Evolutionary conservation across 2,113 vertebrate genomes (phyloP), one percentile per base, ranked within the genome.

Genomic region (Forbesichthys papilliferus): DNA sequence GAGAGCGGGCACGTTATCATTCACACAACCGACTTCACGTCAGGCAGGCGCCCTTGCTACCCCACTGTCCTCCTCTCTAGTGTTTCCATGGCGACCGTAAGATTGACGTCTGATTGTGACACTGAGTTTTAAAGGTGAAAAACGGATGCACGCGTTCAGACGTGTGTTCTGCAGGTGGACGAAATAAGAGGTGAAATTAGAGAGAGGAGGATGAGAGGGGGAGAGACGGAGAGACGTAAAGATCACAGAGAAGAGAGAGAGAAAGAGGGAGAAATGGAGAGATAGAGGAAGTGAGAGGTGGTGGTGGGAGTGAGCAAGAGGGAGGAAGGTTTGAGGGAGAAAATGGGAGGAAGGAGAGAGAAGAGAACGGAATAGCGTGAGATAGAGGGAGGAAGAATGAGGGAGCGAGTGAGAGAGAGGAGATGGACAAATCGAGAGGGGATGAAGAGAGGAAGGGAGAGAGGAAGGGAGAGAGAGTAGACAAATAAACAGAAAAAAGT

Each of bases 101-200:
- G 36, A 34, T 34, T 27, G 11, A 58, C 3, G 11, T 34, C 1
- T 58, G 36, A 42, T 58, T 33, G 8, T 33, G 27, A 33, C 61
- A 61, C 10, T 14, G n/a, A 20, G 18, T 62, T 52, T 48, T 1
- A 49, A 12, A 5, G 27, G 48, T 64, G 36, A 13, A 46, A 47
- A 33, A 14, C 61, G 16, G 16, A 16, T 16, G 16, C 62, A 76
- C 71, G 63, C 61, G 82, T 53, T 71, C 73, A 64, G 47, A 11
- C 61, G 66, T 54, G 16, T 56, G 54, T 27, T 53, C 13, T 53
- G 3, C 51, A 53, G 60, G 14, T 12, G 4, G 3, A 42, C 4
- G 5, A 42, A 42, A 42, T 42, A 42, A 27, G 36, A 42, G 36
- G 3, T 42, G 7, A 42, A 42, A 20, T 27, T 1, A 3, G 27